Conservation (phyloP, 2,888 invertebrate genomes). For the Sisyra terminalis region DNA sequence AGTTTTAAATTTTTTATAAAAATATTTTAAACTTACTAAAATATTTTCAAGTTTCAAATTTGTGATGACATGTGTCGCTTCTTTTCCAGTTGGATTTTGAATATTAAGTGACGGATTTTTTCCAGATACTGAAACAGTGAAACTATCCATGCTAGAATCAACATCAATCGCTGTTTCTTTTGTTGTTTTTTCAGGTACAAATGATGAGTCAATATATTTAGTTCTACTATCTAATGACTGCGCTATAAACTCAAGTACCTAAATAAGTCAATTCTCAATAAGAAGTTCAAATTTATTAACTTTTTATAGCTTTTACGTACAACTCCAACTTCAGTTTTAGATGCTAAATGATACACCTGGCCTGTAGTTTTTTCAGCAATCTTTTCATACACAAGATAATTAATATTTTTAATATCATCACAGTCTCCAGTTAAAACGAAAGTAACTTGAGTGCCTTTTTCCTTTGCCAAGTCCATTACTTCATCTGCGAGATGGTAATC, state of each 20-base stretch:
- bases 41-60: not conserved
- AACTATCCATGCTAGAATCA: not conserved
- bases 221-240: not conserved
- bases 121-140: not conserved
- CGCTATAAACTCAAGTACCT: not conserved
- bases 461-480: not conserved
- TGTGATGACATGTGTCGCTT: not conserved
- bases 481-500: not conserved
- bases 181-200: not conserved
- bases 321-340: not conserved
- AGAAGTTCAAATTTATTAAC: not conserved
- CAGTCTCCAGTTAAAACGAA: not conserved
- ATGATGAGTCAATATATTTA: not conserved
- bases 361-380: not conserved
- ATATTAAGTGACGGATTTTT: not conserved
- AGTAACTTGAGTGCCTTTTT: not conserved
- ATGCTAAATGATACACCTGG: not conserved
- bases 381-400: not conserved
- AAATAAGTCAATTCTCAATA: not conserved
- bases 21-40: conserved; percentile 1
- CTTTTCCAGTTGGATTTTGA: not conserved
- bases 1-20: too few relatives aligned
- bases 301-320: not conserved
- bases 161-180: not conserved
- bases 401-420: not conserved